Conservation (phyloP, 2,888 invertebrate genomes). For the Phengaris arion region DNA sequence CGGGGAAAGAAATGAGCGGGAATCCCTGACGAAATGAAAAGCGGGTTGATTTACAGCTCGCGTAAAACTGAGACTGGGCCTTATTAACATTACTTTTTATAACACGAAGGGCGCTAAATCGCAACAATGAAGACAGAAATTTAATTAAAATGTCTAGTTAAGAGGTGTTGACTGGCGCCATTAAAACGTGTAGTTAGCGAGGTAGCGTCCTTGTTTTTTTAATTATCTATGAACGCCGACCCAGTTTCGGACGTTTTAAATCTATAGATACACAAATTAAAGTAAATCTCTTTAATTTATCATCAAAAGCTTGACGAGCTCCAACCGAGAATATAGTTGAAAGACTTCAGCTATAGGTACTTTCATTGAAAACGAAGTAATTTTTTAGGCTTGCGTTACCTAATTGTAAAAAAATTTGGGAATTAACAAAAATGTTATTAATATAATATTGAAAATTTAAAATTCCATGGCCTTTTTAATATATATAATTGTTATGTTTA, state of each 20-base stretch:
- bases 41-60: conserved; percentile 71
- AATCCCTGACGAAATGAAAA: conserved; percentile 53
- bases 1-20: conserved; percentile 70
- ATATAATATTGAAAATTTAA: too few relatives aligned
- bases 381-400: not conserved
- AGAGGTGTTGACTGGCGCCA: conserved; percentile 65
- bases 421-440: too few relatives aligned
- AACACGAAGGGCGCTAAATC: conserved; percentile 69
- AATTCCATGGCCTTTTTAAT: too few relatives aligned
- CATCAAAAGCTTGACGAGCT: not conserved
- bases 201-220: conserved; percentile 35
- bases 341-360: not conserved
- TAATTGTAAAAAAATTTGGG: too few relatives aligned
- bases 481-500: too few relatives aligned
- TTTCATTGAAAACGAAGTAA: not conserved
- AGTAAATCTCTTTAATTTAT: conserved; percentile 15
- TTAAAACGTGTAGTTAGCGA: conserved; percentile 50
- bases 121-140: conserved; percentile 72
- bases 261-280: conserved; percentile 20
- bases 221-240: conserved; percentile 33
- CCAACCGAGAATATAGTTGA: not conserved
- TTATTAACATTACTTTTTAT: conserved; percentile 79
- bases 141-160: conserved; percentile 73
- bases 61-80: conserved; percentile 66
- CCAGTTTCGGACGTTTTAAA: conserved; percentile 21